phyloP scores from a whole-genome alignment of 2,113 vertebrate genomes.

The Hydrochoerus hydrochaeris region DNA sequence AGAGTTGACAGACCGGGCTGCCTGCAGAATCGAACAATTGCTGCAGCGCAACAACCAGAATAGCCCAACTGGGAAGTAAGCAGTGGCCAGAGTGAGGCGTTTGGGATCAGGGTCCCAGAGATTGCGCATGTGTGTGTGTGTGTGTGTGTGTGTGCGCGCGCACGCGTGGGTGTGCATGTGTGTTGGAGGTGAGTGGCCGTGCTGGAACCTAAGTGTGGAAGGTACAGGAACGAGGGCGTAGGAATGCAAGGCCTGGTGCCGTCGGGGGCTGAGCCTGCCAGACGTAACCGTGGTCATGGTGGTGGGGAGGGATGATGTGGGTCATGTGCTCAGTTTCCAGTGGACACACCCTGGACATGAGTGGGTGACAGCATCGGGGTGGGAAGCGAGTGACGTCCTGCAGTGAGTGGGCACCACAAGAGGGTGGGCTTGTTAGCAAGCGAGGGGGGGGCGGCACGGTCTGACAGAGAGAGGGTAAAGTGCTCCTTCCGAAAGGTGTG shows the following conservation, averaged over 20 bases:
- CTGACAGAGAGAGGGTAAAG: background rate
- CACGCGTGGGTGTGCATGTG: too few species aligned
- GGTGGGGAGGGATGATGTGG: too few species aligned
- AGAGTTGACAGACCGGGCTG: background rate
- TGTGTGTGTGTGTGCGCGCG: too few species aligned
- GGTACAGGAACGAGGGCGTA: background rate
- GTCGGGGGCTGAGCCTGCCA: background rate
- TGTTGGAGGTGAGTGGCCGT: background rate
- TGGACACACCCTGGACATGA: background rate
- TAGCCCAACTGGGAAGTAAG: background rate
- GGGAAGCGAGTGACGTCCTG: background rate
- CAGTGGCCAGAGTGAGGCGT: background rate
- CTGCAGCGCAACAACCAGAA: background rate
- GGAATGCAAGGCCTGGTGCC: background rate
- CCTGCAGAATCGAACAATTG: background rate
- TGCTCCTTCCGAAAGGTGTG: background rate
- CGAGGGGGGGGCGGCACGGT: background rate
- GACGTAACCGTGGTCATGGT: background rate
- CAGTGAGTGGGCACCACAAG: background rate
- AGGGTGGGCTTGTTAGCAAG: background rate
- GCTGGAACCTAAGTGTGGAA: background rate
- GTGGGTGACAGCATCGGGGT: background rate
- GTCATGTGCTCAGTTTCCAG: background rate
- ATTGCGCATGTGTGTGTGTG: background rate
- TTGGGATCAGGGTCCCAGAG: background rate